Conservation (phyloP, 2,797 vertebrate genomes). For the Fundulus diaphanus region DNA sequence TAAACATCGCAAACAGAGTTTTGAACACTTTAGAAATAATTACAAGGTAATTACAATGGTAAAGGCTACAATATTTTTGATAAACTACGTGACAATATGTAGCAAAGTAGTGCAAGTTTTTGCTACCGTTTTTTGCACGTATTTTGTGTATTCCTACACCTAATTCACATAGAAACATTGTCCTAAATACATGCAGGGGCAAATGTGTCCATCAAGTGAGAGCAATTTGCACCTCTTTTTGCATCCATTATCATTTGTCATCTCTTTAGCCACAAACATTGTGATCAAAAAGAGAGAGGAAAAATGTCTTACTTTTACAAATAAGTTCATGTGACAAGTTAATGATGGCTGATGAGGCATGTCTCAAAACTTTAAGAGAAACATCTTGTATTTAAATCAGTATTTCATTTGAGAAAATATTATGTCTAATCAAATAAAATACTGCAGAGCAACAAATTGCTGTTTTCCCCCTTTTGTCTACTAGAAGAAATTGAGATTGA, state of each 20-base stretch:
- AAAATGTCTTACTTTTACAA: not conserved
- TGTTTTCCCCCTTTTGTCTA: too few species aligned
- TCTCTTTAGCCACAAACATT: not conserved
- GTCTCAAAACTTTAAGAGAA: not conserved
- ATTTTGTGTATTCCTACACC: not conserved
- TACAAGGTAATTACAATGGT: not conserved
- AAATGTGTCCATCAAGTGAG: not conserved
- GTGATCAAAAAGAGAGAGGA: not conserved
- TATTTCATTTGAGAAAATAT: too few species aligned
- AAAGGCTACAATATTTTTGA: not conserved
- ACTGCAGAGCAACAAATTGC: not conserved
- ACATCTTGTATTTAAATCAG: too few species aligned
- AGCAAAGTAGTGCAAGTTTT: not conserved
- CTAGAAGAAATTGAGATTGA: too few species aligned
- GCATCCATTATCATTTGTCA: not conserved
- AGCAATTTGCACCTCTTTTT: not conserved
- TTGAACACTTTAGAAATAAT: not conserved
- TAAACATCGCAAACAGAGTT: slow-evolving; percentile 21
- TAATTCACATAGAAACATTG: not conserved
- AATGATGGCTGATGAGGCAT: not conserved
- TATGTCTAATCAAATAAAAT: too few species aligned
- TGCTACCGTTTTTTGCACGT: not conserved
- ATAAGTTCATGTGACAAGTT: too few species aligned
- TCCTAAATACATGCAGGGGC: not conserved
- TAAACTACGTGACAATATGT: not conserved